phyloP scores from a whole-genome alignment of 2,113 vertebrate genomes.

The Gallinago media region DNA sequence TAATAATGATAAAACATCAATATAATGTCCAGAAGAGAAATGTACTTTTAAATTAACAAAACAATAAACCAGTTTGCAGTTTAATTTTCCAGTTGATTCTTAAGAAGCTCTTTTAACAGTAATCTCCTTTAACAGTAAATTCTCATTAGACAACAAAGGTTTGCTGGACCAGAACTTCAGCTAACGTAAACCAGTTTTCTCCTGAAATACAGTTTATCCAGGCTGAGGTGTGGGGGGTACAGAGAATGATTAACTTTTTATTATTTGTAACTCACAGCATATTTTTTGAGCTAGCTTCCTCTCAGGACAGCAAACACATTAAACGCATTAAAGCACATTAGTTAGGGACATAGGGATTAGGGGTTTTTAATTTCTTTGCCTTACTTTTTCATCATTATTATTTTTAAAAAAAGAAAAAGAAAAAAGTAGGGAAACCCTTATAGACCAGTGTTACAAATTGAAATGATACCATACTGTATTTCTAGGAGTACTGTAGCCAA shows the following conservation, averaged over 20 bases:
- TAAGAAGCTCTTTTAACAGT: not conserved
- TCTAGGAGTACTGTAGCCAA: not conserved
- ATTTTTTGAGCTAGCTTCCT: not conserved
- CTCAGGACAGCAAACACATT: not conserved
- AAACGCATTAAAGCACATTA: not conserved
- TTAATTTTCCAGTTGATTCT: not conserved
- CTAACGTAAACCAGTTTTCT: not conserved
- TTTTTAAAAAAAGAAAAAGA: not conserved
- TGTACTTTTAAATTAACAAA: not conserved
- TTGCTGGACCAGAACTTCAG: not conserved
- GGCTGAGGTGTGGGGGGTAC: not conserved
- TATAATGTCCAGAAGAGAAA: not conserved
- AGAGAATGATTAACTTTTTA: not conserved
- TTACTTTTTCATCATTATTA: not conserved
- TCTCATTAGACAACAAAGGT: not conserved
- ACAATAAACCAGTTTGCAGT: not conserved
- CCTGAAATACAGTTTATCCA: not conserved
- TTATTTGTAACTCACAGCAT: not conserved
- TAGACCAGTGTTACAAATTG: not conserved
- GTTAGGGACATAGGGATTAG: not conserved
- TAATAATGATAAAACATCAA: not conserved
- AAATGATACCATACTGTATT: not conserved
- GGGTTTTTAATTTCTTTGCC: not conserved
- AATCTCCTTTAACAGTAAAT: not conserved
- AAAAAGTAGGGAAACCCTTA: not conserved